A percentile compares a stretch with the other conserved stretches of the same genome.
phyloP scores from a whole-genome alignment of 2,888 invertebrate genomes.

The Anoplius nigerrimus region DNA sequence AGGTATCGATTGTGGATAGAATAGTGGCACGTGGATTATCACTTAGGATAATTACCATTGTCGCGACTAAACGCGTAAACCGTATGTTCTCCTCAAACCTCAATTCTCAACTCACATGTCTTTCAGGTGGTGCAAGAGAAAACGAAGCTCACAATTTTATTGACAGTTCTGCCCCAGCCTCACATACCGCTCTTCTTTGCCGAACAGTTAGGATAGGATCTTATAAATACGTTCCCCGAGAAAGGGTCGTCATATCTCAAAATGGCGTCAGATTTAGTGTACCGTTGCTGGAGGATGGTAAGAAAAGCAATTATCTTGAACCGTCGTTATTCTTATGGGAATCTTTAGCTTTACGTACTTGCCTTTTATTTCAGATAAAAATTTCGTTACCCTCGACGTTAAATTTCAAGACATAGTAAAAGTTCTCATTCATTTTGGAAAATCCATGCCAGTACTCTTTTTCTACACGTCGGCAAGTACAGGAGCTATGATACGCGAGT shows the following conservation, averaged over 20 bases:
- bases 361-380: constrained; percentile 51
- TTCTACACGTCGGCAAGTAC: constrained; percentile 84
- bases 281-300: constrained; percentile 74
- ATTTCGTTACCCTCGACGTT: constrained; percentile 80
- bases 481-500: constrained; percentile 82
- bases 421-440: constrained; percentile 87
- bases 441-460: constrained; percentile 86
- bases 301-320: constrained; percentile 20
- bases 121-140: constrained; percentile 18
- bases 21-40: too few species aligned
- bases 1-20: constrained; percentile 24
- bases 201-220: constrained; percentile 90
- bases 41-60: too few species aligned
- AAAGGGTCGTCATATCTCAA: constrained; percentile 80
- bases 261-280: constrained; percentile 74
- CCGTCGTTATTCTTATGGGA: background rate
- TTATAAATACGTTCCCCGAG: constrained; percentile 85
- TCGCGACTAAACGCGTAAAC: too few species aligned
- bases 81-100: too few species aligned
- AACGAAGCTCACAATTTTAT: constrained; percentile 47
- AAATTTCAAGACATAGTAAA: constrained; percentile 83
- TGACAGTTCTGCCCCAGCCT: constrained; percentile 72
- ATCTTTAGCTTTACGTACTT: background rate
- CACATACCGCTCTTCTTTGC: constrained; percentile 81
- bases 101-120: too few species aligned